Evolutionary conservation across 2,888 invertebrate genomes (phyloP).

Genomic region (Xylota sylvarum): DNA sequence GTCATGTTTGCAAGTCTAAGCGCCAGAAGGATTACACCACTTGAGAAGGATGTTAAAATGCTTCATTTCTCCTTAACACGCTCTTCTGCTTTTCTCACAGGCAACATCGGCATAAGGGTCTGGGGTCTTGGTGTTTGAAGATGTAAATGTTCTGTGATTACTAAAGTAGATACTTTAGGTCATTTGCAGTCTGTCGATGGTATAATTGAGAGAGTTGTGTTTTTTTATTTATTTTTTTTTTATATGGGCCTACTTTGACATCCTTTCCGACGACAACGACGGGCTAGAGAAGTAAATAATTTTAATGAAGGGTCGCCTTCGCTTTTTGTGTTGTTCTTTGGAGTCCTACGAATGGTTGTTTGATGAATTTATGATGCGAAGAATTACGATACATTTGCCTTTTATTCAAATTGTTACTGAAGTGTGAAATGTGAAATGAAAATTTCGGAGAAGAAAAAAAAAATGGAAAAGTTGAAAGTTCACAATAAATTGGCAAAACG

Average conservation of each 20-base stretch:
- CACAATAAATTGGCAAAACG: slow-evolving; percentile 30
- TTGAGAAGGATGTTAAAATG: slow-evolving; percentile 25
- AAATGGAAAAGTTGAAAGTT: slow-evolving; percentile 7
- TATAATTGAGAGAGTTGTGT: slow-evolving; percentile 36
- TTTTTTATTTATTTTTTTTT: background rate
- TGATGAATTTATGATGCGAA: slow-evolving; percentile 62
- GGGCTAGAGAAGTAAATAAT: slow-evolving; percentile 44
- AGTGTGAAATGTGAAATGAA: slow-evolving; percentile 56
- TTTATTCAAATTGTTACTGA: slow-evolving; percentile 54
- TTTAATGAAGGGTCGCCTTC: slow-evolving; percentile 55
- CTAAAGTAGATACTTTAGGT: slow-evolving; percentile 49
- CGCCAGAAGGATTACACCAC: slow-evolving; percentile 51
- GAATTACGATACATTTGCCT: slow-evolving; percentile 48
- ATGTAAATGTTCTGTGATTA: slow-evolving; percentile 51
- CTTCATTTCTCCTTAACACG: slow-evolving; percentile 6
- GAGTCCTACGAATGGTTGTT: slow-evolving; percentile 49
- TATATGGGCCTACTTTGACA: slow-evolving; percentile 24
- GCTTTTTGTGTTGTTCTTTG: slow-evolving; percentile 11
- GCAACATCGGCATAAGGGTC: background rate
- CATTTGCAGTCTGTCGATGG: slow-evolving; percentile 56
- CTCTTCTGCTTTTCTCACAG: background rate
- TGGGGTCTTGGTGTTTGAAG: slow-evolving; percentile 7
- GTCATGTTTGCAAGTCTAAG: slow-evolving; percentile 46
- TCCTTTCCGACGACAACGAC: slow-evolving; percentile 8
- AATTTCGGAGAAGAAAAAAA: slow-evolving; percentile 1